Percentiles rank a stretch among this genome's conserved stretches.
Conservation (phyloP, 1,140 invertebrate species). For the Heliconius nattereri region DNA sequence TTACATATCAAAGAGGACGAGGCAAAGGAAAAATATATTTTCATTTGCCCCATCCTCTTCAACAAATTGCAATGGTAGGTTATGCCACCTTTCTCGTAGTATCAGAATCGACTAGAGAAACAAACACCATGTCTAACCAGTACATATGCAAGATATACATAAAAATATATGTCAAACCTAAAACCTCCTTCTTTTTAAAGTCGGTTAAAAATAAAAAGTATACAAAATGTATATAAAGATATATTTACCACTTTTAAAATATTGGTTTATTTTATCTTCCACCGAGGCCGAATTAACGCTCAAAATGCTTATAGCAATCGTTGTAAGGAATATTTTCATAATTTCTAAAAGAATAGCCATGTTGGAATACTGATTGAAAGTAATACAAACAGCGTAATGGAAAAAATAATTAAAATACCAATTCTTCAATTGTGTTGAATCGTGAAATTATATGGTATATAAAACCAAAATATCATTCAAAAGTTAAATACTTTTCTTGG, state of each 20-base stretch:
- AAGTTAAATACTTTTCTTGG: neutral
- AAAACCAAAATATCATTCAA: neutral
- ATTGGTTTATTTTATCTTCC: conserved; percentile 34
- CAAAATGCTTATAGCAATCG: neutral
- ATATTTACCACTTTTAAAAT: conserved; percentile 48
- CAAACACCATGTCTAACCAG: too few species aligned
- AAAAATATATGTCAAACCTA: too few species aligned
- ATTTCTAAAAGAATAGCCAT: neutral
- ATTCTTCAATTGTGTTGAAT: neutral
- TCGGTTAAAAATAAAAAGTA: too few species aligned
- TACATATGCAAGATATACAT: too few species aligned
- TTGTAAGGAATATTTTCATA: neutral
- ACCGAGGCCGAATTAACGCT: conserved; percentile 22
- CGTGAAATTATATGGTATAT: conserved; percentile 7
- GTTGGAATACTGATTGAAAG: neutral
- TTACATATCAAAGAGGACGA: too few species aligned
- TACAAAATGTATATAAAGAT: neutral
- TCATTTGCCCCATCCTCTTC: too few species aligned
- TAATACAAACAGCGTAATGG: neutral
- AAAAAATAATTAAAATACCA: conserved; percentile 11
- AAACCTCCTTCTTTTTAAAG: too few species aligned
- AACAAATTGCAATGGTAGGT: too few species aligned
- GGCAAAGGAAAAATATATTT: too few species aligned
- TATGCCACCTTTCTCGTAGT: too few species aligned
- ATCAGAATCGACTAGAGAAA: too few species aligned